Base-by-base conservation (phyloP, 1,140 invertebrate species). In the Medauroidea extradentata region DNA sequence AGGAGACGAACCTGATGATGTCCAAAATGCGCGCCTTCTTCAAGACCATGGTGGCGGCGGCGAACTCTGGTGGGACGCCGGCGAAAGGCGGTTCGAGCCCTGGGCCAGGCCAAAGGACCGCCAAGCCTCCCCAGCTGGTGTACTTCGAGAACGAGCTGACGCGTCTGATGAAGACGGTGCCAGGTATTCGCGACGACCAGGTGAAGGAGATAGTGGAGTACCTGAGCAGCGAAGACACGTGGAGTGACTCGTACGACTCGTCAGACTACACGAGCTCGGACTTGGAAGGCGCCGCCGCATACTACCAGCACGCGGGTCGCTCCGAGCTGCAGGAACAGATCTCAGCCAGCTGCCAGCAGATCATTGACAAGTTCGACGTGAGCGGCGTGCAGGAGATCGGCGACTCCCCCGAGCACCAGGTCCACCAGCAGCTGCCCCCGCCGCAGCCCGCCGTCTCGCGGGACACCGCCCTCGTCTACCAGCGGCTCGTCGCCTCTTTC, bases 1-100 rank as follows among this genome's bases (percentile, higher is more conserved):
- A 94, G 71, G 92, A 94, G 75, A 94, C 92, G 1, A 95, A 95
- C 72, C 73, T 94, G 8, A 94, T 95, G 91, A 94, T 95, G 91
- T 90, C 87, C 9, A 94, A 93, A 76, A 92, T 94, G 89, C 78
- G 90, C 3, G 89, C 92, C 63, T 92, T 94, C 71, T 93, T 94
- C 72, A 93, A 93, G 72, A 91, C 89, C 21, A 87, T 93, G 80
- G 84, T 93, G 1, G 87, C 84, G 1, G 80, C 83, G 41, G 80
- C 82, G 0, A 67, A 80, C 81, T 0, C 78, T 76, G 62, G 62
- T 66, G 68, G 73, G 64, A 57, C 62, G 69, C 11, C 72, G 72
- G 60, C 85, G 74, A 64, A 79, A 78, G 38, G 61, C 67, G 21
- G 53, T 29, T 13, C 53, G 46, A 51, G 48, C 29, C 53, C 59